Conservation (phyloP, 2,888 invertebrate species). For the Melanostoma scalare region DNA sequence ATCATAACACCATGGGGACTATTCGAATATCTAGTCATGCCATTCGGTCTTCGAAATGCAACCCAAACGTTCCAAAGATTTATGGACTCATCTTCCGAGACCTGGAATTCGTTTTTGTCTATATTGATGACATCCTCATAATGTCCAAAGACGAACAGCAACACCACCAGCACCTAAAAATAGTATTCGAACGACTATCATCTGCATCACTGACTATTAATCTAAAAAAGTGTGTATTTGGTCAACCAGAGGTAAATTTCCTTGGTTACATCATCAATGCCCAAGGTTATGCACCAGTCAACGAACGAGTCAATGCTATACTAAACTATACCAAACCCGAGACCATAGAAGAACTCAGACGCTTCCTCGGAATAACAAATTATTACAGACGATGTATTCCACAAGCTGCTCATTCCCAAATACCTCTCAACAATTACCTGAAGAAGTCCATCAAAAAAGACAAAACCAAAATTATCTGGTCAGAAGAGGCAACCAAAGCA, state of each 20-base stretch:
- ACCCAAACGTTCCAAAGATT: conserved; percentile 14
- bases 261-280: background rate
- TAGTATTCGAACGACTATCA: conserved; percentile 1
- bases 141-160: background rate
- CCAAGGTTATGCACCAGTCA: background rate
- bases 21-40: conserved; percentile 4
- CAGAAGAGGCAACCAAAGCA: conserved; percentile 3
- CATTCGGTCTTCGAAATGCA: background rate
- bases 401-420: conserved; percentile 1
- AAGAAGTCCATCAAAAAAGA: conserved; percentile 11
- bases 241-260: background rate
- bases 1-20: conserved; percentile 5
- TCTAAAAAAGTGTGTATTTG: background rate
- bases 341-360: conserved; percentile 8
- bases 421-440: conserved; percentile 1
- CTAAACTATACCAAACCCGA: conserved; percentile 4
- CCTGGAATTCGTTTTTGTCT: conserved; percentile 8
- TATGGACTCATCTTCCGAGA: conserved; percentile 20
- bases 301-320: conserved; percentile 5
- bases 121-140: conserved; percentile 14
- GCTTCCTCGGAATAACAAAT: conserved; percentile 13
- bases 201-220: background rate
- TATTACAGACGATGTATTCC: conserved; percentile 12
- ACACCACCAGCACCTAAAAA: background rate
- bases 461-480: conserved; percentile 2